Evolutionary conservation across 2,113 vertebrate genomes (phyloP).

Genomic region (Uria lomvia): DNA sequence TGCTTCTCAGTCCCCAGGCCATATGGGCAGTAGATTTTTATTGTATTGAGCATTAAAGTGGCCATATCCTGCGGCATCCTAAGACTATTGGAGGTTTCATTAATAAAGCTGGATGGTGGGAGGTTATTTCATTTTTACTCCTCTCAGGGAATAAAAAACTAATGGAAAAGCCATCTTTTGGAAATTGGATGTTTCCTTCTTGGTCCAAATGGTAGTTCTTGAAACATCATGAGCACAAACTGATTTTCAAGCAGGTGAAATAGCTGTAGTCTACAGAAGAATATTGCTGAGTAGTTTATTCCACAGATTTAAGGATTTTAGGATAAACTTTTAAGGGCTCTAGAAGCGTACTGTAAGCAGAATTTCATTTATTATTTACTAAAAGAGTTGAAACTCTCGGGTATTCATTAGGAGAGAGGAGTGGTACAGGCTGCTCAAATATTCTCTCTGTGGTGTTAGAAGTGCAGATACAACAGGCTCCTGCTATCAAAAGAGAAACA

Average conservation of each 20-base stretch:
- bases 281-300: neutral
- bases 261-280: neutral
- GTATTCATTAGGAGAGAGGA: slow-evolving; percentile 45
- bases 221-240: neutral
- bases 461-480: neutral
- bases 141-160: neutral
- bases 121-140: neutral
- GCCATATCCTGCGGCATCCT: neutral
- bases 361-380: slow-evolving; percentile 60
- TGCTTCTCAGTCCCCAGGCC: neutral
- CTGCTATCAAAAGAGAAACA: slow-evolving; percentile 9
- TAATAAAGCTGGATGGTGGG: neutral
- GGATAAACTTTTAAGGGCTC: slow-evolving; percentile 17
- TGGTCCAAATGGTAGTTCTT: neutral
- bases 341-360: neutral
- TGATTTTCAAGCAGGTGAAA: neutral
- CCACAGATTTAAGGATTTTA: neutral
- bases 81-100: neutral
- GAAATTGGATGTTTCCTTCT: neutral
- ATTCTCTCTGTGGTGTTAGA: slow-evolving; percentile 23
- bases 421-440: slow-evolving; percentile 7
- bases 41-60: neutral
- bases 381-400: slow-evolving; percentile 9
- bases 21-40: neutral
- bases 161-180: neutral